These are phyloP conservation scores for Cosmopolites sordidus DNA, from an alignment of 2,888 invertebrate species.

Conservation along the genomic window DNA sequence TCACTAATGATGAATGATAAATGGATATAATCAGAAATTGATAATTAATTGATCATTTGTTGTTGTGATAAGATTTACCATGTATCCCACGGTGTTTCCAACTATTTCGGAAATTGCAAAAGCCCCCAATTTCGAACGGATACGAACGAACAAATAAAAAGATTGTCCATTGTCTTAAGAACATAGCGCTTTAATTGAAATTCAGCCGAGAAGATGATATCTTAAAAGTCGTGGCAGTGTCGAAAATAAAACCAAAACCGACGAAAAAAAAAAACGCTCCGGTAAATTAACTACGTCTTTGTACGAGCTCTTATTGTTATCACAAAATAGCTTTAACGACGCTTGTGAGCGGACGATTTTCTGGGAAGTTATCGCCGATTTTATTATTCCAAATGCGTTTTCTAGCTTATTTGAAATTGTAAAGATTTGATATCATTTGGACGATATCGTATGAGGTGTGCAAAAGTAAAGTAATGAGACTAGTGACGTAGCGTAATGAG, in stretches of 20 bases:
- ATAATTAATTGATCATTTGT: no score
- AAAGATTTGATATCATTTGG: no score
- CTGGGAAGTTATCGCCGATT: background rate
- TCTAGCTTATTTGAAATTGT: no score
- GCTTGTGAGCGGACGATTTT: background rate
- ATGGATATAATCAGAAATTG: no score
- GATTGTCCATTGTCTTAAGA: conserved; percentile 25
- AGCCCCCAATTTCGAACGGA: conserved; percentile 15
- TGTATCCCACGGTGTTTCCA: background rate
- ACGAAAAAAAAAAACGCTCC: conserved; percentile 22
- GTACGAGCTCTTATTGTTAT: conserved; percentile 1
- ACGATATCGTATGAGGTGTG: no score
- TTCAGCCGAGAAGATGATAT: conserved; percentile 35
- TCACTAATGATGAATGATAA: no score
- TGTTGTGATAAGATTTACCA: no score
- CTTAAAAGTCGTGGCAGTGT: conserved; percentile 35
- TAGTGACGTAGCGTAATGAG: no score
- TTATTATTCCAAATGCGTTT: background rate
- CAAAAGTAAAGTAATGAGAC: no score
- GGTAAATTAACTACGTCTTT: conserved; percentile 18
- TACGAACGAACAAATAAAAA: conserved; percentile 20
- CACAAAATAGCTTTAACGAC: background rate
- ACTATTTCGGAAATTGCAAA: conserved; percentile 18
- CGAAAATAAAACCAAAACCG: conserved; percentile 30
- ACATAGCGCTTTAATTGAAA: conserved; percentile 32